Evolutionary conservation across 2,888 invertebrate species (phyloP).

Genomic region (Epinotia demarniana): DNA sequence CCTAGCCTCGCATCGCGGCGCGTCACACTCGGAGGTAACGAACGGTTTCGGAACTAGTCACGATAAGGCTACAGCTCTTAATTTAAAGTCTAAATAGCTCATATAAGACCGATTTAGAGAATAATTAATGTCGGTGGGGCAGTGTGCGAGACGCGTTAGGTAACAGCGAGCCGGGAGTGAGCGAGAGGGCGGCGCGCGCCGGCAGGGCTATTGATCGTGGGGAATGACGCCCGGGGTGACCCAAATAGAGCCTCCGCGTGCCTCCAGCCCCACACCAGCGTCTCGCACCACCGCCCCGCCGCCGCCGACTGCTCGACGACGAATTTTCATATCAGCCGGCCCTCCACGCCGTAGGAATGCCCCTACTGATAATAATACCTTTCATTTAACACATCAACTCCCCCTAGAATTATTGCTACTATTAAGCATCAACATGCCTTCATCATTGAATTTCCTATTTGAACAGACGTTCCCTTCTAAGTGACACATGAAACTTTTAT

Average conservation of each 20-base stretch:
- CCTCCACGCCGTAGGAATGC: slow-evolving; percentile 75
- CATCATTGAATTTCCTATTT: slow-evolving; percentile 11
- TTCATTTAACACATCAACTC: slow-evolving; percentile 69
- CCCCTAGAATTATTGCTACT: slow-evolving; percentile 46
- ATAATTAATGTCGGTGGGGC: slow-evolving; percentile 78
- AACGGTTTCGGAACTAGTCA: slow-evolving; percentile 26
- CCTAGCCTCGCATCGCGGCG: background rate
- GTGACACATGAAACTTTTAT: slow-evolving; percentile 49
- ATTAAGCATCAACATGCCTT: slow-evolving; percentile 29
- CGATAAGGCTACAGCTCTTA: slow-evolving; percentile 52
- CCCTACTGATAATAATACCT: slow-evolving; percentile 70
- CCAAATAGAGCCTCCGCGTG: slow-evolving; percentile 82
- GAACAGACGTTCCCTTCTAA: slow-evolving; percentile 23
- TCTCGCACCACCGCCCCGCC: slow-evolving; percentile 58
- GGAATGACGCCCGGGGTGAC: slow-evolving; percentile 84
- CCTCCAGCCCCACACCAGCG: slow-evolving; percentile 65
- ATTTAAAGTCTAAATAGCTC: slow-evolving; percentile 60
- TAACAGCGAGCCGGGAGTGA: slow-evolving; percentile 72
- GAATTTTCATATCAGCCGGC: slow-evolving; percentile 83
- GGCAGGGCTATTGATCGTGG: slow-evolving; percentile 79
- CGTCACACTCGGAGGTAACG: slow-evolving; percentile 17
- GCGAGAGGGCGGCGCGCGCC: slow-evolving; percentile 79
- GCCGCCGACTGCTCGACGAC: slow-evolving; percentile 73
- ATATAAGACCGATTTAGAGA: slow-evolving; percentile 69
- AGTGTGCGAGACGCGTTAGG: slow-evolving; percentile 79